Evolutionary conservation across 2,888 invertebrate genomes (phyloP).

Genomic region (Platynereis dumerilii): DNA sequence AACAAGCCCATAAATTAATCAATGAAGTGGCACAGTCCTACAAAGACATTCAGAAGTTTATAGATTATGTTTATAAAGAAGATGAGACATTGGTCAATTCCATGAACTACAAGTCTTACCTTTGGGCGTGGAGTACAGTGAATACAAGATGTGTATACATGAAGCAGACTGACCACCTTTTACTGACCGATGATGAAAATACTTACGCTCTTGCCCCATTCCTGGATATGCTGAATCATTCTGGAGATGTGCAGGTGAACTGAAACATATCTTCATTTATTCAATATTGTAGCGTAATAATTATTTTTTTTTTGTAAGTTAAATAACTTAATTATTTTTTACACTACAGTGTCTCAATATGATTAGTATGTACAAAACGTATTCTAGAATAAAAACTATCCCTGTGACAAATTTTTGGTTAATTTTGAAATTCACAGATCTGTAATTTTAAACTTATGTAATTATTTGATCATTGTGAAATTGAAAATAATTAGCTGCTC

Average conservation of each 20-base stretch:
- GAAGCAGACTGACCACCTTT: slow-evolving; percentile 65
- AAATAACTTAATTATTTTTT: not conserved
- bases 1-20: slow-evolving; percentile 30
- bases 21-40: slow-evolving; percentile 21
- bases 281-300: slow-evolving; percentile 7
- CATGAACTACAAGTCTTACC: slow-evolving; percentile 68
- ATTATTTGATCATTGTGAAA: too few species aligned
- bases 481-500: too few species aligned
- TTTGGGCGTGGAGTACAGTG: slow-evolving; percentile 84
- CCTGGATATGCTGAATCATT: slow-evolving; percentile 89
- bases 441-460: too few species aligned
- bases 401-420: not conserved
- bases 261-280: slow-evolving; percentile 9
- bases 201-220: slow-evolving; percentile 81
- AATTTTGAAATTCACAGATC: not conserved
- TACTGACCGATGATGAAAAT: slow-evolving; percentile 40
- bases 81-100: slow-evolving; percentile 1
- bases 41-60: not conserved
- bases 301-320: slow-evolving; percentile 10
- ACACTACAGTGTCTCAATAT: not conserved
- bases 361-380: too few species aligned
- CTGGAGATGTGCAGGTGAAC: slow-evolving; percentile 62
- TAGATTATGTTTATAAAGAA: slow-evolving; percentile 7
- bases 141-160: slow-evolving; percentile 86
- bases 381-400: too few species aligned